These are phyloP conservation scores for Exocentrus adspersus DNA, from an alignment of 2,888 invertebrate species.

Conservation along the genomic window DNA sequence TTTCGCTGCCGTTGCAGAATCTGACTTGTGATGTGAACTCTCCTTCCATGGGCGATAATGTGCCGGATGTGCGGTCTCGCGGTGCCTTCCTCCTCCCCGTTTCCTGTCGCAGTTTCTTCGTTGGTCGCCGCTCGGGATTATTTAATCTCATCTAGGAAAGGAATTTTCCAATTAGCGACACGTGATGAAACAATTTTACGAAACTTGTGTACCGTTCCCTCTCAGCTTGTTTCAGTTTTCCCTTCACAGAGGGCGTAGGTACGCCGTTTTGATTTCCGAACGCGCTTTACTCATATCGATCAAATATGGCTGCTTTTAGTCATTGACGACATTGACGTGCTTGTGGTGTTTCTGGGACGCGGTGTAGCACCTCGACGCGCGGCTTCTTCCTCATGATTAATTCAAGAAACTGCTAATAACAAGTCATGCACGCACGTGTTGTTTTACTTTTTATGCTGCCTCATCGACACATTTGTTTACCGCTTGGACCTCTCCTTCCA, in stretches of 20 bases:
- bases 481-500: constrained; percentile 28
- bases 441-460: constrained; percentile 3
- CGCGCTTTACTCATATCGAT: too few species aligned
- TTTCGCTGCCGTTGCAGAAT: constrained; percentile 15
- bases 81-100: constrained; percentile 26
- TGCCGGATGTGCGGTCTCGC: constrained; percentile 30
- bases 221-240: too few species aligned
- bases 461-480: not conserved
- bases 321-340: not conserved
- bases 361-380: not conserved
- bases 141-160: not conserved
- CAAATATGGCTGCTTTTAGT: not conserved
- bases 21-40: constrained; percentile 1
- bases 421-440: constrained; percentile 6
- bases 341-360: not conserved
- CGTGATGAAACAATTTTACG: too few species aligned
- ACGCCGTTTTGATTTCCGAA: too few species aligned
- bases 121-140: constrained; percentile 8
- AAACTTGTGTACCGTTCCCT: too few species aligned
- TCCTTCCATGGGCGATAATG: constrained; percentile 2
- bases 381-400: constrained; percentile 6
- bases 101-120: too few species aligned
- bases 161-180: too few species aligned
- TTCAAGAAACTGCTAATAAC: constrained; percentile 2
- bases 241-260: too few species aligned